Base-by-base conservation (phyloP, 2,888 invertebrate species). In the Pandemis corylana region DNA sequence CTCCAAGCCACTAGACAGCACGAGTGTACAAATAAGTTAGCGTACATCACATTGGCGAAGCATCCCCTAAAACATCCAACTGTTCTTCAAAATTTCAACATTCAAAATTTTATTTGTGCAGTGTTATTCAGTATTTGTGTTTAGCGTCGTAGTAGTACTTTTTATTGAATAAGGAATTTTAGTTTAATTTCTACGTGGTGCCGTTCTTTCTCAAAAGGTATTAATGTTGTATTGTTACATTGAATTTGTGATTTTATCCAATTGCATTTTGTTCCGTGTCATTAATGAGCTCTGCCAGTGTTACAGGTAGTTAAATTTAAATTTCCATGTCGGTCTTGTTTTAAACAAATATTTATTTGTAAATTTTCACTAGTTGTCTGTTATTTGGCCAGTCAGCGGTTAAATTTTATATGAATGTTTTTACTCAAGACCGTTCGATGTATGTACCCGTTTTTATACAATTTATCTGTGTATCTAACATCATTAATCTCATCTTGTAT, bases 111-210 rank as follows among this genome's bases (percentile, higher is more conserved):
- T 84, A 85, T 84, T 84, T 81, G 83, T 89, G 83, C 77, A 83
- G 83, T 84, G 82, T 84, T 86, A 80, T 91, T 84, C 90, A 93
- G 90, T 93, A 92, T 92, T 89, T 89, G 85, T 89, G 85, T 90
- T 87, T 88, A 85, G 84, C 87, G 85, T 84, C 87, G 85, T 89
- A 87, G 85, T 88, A 86, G 85, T 89, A 85, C 56, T 87, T 86
- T 87, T 85, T 84, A 86, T 87, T 84, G 81, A 81, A 84, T 85
- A 70, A 71, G 83, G 76, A 56, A 80, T 80, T 82, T 85, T 85
- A 87, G 83, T 87, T 87, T 85, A 84, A 86, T 85, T 84, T 90
- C 87, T 90, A 90, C 89, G 89, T 93, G 93, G 93, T 93, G 93
- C 94, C 91, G 91, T 90, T 89, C 88, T 92, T 90, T 89, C 83